A percentile compares a stretch with the other conserved stretches of the same genome.
Conservation (phyloP, 2,113 vertebrate genomes). For the Chaetops frenatus region DNA sequence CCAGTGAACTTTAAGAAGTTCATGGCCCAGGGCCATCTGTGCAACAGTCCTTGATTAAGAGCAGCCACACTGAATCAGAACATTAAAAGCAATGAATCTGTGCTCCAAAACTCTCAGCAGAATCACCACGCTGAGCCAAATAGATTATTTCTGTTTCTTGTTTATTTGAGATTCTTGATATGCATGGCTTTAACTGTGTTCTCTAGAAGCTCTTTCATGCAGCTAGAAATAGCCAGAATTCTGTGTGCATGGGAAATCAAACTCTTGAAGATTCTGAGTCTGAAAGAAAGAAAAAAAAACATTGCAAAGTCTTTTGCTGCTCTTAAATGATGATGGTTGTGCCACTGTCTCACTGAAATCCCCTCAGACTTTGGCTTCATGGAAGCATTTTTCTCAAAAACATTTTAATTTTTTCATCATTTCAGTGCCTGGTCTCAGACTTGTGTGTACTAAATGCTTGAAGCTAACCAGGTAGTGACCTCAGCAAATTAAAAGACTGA, state of each 20-base stretch:
- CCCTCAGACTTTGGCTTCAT: neutral
- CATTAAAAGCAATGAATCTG: neutral
- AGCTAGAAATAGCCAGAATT: neutral
- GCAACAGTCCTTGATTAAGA: neutral
- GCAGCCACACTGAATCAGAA: neutral
- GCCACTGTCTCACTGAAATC: neutral
- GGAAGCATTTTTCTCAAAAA: neutral
- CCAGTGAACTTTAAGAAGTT: neutral
- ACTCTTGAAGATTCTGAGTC: neutral
- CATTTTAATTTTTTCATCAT: conserved; percentile 29
- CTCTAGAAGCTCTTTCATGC: neutral
- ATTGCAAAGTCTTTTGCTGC: neutral
- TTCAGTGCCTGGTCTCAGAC: neutral
- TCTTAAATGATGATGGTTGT: conserved; percentile 8
- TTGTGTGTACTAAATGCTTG: neutral
- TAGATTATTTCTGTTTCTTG: neutral
- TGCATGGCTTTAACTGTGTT: neutral
- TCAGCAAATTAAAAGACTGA: neutral
- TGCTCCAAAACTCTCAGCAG: neutral
- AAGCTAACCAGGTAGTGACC: neutral
- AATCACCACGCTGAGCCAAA: neutral
- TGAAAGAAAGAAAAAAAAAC: neutral
- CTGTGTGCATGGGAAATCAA: conserved; percentile 5
- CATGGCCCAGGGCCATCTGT: neutral
- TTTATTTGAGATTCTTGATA: neutral